Evolutionary conservation across 2,888 invertebrate species (phyloP).

Genomic region (Tenthredo distinguenda): DNA sequence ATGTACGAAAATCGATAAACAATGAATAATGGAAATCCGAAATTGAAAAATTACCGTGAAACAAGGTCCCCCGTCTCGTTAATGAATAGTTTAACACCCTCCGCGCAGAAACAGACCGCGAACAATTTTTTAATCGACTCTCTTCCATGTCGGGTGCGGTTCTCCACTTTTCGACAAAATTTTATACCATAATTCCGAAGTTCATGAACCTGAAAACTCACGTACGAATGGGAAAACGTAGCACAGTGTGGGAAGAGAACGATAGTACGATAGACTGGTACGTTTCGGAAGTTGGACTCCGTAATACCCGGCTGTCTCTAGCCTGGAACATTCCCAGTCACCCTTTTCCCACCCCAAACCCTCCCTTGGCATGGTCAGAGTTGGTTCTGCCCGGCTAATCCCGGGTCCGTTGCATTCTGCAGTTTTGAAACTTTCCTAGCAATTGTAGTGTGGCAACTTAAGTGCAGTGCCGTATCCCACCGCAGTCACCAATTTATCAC

Average conservation of each 20-base stretch:
- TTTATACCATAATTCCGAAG: background rate
- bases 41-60: background rate
- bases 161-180: background rate
- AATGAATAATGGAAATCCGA: constrained; percentile 15
- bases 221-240: background rate
- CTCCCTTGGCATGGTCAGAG: constrained; percentile 32
- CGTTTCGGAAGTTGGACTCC: constrained; percentile 29
- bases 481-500: constrained; percentile 45
- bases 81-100: constrained; percentile 32
- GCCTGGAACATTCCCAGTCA: constrained; percentile 35
- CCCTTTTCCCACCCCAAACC: background rate
- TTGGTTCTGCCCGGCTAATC: constrained; percentile 68
- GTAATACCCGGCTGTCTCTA: constrained; percentile 38
- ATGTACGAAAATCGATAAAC: background rate
- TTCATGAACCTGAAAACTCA: background rate
- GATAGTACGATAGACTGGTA: background rate
- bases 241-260: background rate
- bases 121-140: background rate
- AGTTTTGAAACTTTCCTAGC: constrained; percentile 75
- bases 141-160: background rate
- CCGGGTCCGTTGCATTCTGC: constrained; percentile 73
- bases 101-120: background rate
- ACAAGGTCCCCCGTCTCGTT: background rate
- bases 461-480: constrained; percentile 62
- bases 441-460: constrained; percentile 70